Conservation (phyloP, 1,140 invertebrate genomes). For the Drosophila funebris region DNA sequence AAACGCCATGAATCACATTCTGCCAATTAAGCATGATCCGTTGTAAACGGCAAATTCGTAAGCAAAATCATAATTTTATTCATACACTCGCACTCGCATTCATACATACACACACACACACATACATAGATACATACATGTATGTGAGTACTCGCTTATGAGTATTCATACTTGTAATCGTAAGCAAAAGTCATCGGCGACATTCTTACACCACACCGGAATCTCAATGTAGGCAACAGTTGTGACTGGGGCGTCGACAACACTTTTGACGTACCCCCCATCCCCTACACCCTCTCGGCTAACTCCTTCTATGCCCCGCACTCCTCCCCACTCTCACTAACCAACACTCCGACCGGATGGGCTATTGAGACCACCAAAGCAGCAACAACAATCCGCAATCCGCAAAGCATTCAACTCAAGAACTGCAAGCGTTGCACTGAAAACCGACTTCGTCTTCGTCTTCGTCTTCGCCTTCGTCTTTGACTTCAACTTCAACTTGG, state of each 20-base stretch:
- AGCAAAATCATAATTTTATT: slow-evolving; percentile 54
- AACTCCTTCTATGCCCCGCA: not conserved
- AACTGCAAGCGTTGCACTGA: slow-evolving; percentile 65
- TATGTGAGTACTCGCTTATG: not conserved
- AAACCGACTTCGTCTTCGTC: not conserved
- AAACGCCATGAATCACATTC: slow-evolving; percentile 79
- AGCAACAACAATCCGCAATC: slow-evolving; percentile 48
- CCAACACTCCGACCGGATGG: slow-evolving; percentile 61
- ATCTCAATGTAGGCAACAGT: slow-evolving; percentile 77
- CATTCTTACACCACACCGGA: slow-evolving; percentile 80
- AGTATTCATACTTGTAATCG: not conserved
- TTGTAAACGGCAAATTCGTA: slow-evolving; percentile 58
- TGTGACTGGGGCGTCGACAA: slow-evolving; percentile 78
- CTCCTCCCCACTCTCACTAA: not conserved
- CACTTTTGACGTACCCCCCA: slow-evolving; percentile 30
- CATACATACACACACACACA: not conserved
- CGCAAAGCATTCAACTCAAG: slow-evolving; percentile 45
- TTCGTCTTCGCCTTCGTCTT: not conserved
- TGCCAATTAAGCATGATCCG: slow-evolving; percentile 79
- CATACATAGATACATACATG: not conserved
- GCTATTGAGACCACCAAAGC: slow-evolving; percentile 79
- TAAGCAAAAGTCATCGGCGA: slow-evolving; percentile 52
- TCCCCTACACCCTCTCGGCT: not conserved
- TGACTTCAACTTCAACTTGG: not conserved
- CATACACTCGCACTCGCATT: not conserved